Evolutionary conservation across 92 coral and sea anemone species (phyloP).

Genomic region (Scolanthus callimorphus): DNA sequence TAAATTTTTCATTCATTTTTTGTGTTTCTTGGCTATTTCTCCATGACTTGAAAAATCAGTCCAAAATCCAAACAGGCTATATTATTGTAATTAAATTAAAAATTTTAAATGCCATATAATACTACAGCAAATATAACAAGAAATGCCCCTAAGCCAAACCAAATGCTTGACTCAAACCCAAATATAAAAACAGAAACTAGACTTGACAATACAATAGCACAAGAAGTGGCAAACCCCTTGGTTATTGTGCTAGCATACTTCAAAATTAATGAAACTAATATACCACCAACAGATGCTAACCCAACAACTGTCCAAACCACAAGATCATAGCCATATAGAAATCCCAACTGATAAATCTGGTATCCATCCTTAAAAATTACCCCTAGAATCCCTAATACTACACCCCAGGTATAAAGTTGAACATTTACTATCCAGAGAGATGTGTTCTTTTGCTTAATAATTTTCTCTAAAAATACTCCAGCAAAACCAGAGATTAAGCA

Average conservation of each 20-base stretch:
- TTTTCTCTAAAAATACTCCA: constrained; percentile 78
- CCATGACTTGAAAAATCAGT: too few species aligned
- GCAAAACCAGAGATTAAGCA: constrained; percentile 73
- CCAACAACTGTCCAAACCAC: constrained; percentile 57
- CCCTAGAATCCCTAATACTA: constrained; percentile 53
- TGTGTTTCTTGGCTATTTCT: too few species aligned
- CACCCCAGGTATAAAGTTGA: constrained; percentile 60
- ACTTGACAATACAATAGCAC: constrained; percentile 81
- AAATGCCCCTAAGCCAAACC: constrained; percentile 57
- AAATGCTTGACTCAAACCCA: constrained; percentile 58
- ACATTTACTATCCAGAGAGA: constrained; percentile 69
- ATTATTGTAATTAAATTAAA: too few species aligned
- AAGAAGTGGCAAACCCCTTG: constrained; percentile 86
- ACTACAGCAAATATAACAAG: constrained; percentile 61
- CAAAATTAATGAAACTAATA: constrained; percentile 64
- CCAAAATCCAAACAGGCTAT: too few species aligned
- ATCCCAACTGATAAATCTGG: constrained; percentile 43
- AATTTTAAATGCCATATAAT: constrained; percentile 34
- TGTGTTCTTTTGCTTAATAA: constrained; percentile 42
- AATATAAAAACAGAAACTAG: constrained; percentile 65
- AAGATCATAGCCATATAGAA: constrained; percentile 64
- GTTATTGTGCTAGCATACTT: constrained; percentile 81
- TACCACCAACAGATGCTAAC: constrained; percentile 70
- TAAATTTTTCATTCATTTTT: too few species aligned
- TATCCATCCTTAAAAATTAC: constrained; percentile 62